These are phyloP conservation scores for Tetramorium alpestre DNA, from an alignment of 1,140 invertebrate species.

Conservation along the genomic window DNA sequence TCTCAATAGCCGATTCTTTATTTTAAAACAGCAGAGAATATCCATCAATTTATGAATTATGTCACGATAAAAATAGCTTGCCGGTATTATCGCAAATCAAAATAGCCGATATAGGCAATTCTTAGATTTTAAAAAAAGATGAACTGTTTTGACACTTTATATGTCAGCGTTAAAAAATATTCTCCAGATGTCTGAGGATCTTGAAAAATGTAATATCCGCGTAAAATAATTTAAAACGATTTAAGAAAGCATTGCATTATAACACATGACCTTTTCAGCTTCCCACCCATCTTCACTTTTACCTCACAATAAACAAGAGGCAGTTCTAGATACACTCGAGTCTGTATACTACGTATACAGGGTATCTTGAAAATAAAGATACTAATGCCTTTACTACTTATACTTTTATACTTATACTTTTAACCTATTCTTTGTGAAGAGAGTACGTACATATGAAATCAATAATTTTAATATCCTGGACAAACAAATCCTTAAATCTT, in stretches of 20 bases:
- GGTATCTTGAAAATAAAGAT: not conserved
- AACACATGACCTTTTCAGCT: conserved; percentile 72
- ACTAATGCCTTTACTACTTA: no score
- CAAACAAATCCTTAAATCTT: not conserved
- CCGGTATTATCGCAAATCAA: not conserved
- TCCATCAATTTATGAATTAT: not conserved
- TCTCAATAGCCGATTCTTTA: not conserved
- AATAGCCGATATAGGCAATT: not conserved
- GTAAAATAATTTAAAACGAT: not conserved
- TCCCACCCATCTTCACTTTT: conserved; percentile 79
- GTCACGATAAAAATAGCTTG: not conserved
- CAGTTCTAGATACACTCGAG: conserved; percentile 29
- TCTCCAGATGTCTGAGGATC: not conserved
- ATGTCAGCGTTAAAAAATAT: not conserved
- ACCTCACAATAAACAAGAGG: conserved; percentile 72
- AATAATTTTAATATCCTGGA: not conserved
- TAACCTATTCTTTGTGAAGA: not conserved
- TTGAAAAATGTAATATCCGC: not conserved
- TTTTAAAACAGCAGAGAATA: conserved; percentile 21
- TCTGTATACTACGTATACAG: not conserved
- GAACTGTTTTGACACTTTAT: not conserved
- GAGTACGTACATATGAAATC: not conserved
- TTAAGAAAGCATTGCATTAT: conserved; percentile 68
- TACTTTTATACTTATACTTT: no score
- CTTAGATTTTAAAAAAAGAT: not conserved